These are phyloP conservation scores for Heliconius charithonia DNA, from an alignment of 2,888 invertebrate species.

Conservation along the genomic window DNA sequence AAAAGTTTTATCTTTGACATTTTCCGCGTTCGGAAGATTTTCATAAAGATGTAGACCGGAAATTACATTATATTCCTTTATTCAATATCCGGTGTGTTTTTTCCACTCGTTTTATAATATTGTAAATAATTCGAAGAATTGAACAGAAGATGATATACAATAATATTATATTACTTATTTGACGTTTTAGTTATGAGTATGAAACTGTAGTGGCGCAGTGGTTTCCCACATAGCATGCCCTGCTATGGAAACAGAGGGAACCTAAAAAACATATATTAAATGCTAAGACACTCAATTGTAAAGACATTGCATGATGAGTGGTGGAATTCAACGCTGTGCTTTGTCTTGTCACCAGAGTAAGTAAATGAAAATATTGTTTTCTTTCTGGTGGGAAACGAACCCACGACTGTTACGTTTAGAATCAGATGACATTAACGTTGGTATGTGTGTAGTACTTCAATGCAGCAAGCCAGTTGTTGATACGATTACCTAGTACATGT, in stretches of 20 bases:
- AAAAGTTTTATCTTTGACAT: background rate
- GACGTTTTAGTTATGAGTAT: too few species aligned
- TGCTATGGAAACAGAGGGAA: too few species aligned
- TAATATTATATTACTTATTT: background rate
- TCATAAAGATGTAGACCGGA: constrained; percentile 25
- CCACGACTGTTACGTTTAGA: background rate
- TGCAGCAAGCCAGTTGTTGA: too few species aligned
- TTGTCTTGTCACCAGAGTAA: background rate
- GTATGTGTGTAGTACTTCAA: too few species aligned
- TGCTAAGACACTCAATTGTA: background rate
- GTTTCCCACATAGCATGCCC: too few species aligned
- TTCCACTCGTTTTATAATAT: constrained; percentile 12
- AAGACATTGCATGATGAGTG: background rate
- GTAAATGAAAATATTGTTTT: background rate
- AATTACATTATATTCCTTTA: constrained; percentile 28
- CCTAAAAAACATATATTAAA: too few species aligned
- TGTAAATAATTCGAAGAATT: background rate
- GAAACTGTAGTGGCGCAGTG: too few species aligned
- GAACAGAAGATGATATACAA: background rate
- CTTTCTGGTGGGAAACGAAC: background rate
- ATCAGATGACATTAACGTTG: background rate
- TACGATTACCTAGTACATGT: too few species aligned
- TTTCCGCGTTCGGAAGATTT: constrained; percentile 1
- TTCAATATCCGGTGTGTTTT: constrained; percentile 33
- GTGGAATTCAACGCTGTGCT: too few species aligned